Conservation (phyloP, 1,140 invertebrate species). For the Trachelipus rathkii region DNA sequence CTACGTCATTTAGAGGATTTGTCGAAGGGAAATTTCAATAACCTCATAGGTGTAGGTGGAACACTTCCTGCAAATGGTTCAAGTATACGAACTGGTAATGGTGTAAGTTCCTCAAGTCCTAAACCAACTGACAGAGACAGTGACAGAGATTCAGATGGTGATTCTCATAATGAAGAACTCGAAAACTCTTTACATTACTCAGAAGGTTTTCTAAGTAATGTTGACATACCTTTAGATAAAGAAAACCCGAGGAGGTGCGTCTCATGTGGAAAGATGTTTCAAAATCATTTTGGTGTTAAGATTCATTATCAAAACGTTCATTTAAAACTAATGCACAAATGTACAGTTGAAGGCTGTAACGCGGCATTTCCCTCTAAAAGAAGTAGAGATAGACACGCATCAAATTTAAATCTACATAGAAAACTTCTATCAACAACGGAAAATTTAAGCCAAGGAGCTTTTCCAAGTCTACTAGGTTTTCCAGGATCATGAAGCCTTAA, state of each 20-base stretch:
- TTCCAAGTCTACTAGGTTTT: conserved; percentile 42
- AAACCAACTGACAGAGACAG: conserved; percentile 42
- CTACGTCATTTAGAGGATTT: conserved; percentile 72
- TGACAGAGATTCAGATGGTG: conserved; percentile 45
- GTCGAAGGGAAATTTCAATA: conserved; percentile 69
- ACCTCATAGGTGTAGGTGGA: conserved; percentile 51
- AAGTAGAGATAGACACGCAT: conserved; percentile 85
- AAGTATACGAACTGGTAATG: conserved; percentile 51
- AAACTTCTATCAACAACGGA: conserved; percentile 73
- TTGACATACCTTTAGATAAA: conserved; percentile 71
- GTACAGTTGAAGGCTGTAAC: conserved; percentile 92
- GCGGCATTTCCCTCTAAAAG: conserved; percentile 92
- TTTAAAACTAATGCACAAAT: conserved; percentile 92
- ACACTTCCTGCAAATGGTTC: conserved; percentile 40
- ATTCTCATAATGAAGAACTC: conserved; percentile 32
- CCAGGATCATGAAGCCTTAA: conserved; percentile 53
- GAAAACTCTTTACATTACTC: conserved; percentile 48
- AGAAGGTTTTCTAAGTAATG: conserved; percentile 43
- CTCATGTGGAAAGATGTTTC: conserved; percentile 88
- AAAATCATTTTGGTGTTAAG: conserved; percentile 91
- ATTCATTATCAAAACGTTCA: conserved; percentile 94
- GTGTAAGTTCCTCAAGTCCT: conserved; percentile 43
- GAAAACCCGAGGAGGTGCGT: conserved; percentile 80
- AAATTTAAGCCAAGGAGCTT: conserved; percentile 35
- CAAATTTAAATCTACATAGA: conserved; percentile 84